Conservation (phyloP, 2,113 vertebrate species). For the Channa argus region DNA sequence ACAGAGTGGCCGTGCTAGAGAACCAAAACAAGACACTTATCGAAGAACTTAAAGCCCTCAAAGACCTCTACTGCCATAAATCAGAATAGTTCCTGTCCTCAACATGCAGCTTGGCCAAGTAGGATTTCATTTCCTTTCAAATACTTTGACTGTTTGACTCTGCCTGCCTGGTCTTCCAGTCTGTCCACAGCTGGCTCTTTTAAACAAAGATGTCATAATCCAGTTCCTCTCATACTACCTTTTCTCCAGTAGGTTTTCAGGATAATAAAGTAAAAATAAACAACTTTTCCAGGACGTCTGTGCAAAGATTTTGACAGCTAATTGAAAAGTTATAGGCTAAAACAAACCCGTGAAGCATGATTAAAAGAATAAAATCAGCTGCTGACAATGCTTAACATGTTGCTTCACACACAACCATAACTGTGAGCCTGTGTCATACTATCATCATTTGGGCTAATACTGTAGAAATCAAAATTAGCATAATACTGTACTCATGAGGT, state of each 20-base stretch:
- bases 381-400: neutral
- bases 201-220: neutral
- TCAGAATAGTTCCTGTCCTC: constrained; percentile 87
- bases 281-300: neutral
- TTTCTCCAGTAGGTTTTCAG: constrained; percentile 5
- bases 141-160: constrained; percentile 57
- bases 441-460: constrained; percentile 8
- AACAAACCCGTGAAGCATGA: neutral
- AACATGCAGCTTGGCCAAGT: constrained; percentile 41
- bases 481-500: neutral
- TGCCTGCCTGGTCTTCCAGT: constrained; percentile 43
- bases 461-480: neutral
- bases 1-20: constrained; percentile 97
- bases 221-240: neutral
- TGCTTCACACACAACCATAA: neutral
- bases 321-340: neutral
- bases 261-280: neutral
- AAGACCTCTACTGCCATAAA: constrained; percentile 99
- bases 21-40: constrained; percentile 99
- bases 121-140: constrained; percentile 48
- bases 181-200: constrained; percentile 14
- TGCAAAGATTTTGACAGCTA: neutral
- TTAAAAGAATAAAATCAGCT: neutral
- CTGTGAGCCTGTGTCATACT: neutral
- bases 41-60: constrained; percentile 98